phyloP scores from a whole-genome alignment of 2,113 vertebrate genomes.

The Tragelaphus scriptus region DNA sequence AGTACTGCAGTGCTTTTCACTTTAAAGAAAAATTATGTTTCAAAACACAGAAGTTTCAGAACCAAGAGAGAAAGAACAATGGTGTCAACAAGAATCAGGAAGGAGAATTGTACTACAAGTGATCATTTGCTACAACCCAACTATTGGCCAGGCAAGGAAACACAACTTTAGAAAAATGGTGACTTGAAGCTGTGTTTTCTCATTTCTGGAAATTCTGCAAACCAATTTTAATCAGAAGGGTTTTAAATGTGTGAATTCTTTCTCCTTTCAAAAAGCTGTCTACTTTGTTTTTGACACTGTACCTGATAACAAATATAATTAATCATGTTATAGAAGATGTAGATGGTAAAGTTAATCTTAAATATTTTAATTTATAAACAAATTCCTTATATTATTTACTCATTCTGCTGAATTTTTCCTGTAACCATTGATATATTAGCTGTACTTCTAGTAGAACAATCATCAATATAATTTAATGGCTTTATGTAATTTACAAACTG shows the following conservation, averaged over 20 bases:
- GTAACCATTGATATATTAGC: neutral
- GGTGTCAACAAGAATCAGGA: slow-evolving; percentile 80
- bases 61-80: slow-evolving; percentile 75
- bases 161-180: slow-evolving; percentile 80
- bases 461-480: neutral
- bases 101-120: slow-evolving; percentile 73
- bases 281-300: neutral
- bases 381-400: neutral
- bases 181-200: neutral
- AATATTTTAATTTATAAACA: neutral
- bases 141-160: slow-evolving; percentile 87
- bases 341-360: neutral
- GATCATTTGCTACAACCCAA: slow-evolving; percentile 76
- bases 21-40: slow-evolving; percentile 81
- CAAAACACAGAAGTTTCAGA: slow-evolving; percentile 71
- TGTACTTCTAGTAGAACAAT: neutral
- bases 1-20: slow-evolving; percentile 84
- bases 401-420: neutral
- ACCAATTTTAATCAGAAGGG: slow-evolving; percentile 26
- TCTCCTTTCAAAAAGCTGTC: slow-evolving; percentile 7
- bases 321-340: neutral
- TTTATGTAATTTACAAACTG: neutral
- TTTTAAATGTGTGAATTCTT: neutral
- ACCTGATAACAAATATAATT: neutral
- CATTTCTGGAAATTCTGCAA: slow-evolving; percentile 31